These are phyloP conservation scores for Macropis europaea DNA, from an alignment of 2,888 invertebrate genomes.

Conservation along the genomic window DNA sequence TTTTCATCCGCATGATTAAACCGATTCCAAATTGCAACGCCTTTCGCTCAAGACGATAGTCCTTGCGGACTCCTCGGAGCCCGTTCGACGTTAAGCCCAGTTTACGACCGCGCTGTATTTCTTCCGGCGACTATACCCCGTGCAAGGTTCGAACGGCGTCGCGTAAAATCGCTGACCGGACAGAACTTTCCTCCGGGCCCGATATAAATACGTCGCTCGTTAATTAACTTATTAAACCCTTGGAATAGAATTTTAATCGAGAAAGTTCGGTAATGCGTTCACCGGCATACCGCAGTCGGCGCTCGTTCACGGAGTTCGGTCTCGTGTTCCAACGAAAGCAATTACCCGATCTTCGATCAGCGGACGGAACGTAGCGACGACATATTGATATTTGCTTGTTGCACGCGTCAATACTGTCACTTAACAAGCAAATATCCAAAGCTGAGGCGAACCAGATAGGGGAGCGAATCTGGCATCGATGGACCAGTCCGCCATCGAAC, in stretches of 20 bases:
- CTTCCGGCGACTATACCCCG: no score
- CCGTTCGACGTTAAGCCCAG: no score
- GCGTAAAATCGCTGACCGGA: no score
- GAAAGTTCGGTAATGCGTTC: neutral
- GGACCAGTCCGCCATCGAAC: constrained; percentile 26
- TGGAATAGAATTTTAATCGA: constrained; percentile 25
- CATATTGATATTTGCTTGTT: constrained; percentile 69
- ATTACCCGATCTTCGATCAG: constrained; percentile 54
- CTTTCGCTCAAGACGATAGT: no score
- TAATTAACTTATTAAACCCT: constrained; percentile 12
- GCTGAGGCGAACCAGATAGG: constrained; percentile 57
- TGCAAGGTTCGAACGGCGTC: no score
- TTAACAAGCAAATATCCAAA: constrained; percentile 69
- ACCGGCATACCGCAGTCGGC: neutral
- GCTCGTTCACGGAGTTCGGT: neutral
- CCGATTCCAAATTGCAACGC: no score
- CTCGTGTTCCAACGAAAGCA: constrained; percentile 38
- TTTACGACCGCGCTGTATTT: no score
- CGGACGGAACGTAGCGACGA: constrained; percentile 47
- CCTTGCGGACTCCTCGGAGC: no score
- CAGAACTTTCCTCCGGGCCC: constrained; percentile 3
- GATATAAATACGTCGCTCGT: neutral
- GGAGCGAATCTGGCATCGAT: constrained; percentile 40
- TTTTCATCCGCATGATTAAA: no score
- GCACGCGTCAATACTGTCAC: constrained; percentile 67